Base-by-base conservation (phyloP, 2,113 vertebrate genomes). In the Electrona antarctica region DNA sequence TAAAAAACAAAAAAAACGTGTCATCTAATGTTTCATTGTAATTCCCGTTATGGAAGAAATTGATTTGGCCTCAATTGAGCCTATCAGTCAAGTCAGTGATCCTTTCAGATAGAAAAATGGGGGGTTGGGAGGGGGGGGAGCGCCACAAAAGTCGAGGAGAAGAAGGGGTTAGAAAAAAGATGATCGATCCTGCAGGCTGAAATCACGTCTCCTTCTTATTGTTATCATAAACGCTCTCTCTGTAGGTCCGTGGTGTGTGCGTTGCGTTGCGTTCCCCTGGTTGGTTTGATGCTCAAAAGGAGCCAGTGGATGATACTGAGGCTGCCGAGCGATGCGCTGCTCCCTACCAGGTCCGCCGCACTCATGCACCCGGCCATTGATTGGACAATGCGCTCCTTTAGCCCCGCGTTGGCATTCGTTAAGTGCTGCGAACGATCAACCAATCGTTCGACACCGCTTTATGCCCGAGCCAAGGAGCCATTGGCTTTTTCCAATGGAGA, bases 1-100 rank as follows among this genome's bases (percentile, higher is more conserved):
- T 33, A 5, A 45, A 49, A 21, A 21, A 21, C 21, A 41, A 41
- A 6, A 41, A 1, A 69, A 81, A 87, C 7, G 76, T 78, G 89
- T 88, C 87, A 72, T 74, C 87, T 77, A 84, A 86, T 88, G n/a
- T 83, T 81, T 84, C 86, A 88, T 88, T 86, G 85, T 88, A 86
- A 89, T 75, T 73, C 86, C 75, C 64, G 69, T 64, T 82, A 69
- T 71, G 78, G 69, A 71, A 12, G 61, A 78, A 77, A 72, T 14
- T 15, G 82, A 76, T 70, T 41, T 10, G 71, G 74, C 83, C 85
- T 85, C 86, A 80, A 81, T 67, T 41, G 33, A 41, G 33, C 33
- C 33, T 41, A 41, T 41, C 33, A 41, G 33, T 41, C 33, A 41
- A 21, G 33, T 41, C 21, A 21, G 21, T 41, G 33, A 41, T 41